Evolutionary conservation across 53 echinoderm and acorn worm species (phyloP).

Genomic region (Stichopus horrens): DNA sequence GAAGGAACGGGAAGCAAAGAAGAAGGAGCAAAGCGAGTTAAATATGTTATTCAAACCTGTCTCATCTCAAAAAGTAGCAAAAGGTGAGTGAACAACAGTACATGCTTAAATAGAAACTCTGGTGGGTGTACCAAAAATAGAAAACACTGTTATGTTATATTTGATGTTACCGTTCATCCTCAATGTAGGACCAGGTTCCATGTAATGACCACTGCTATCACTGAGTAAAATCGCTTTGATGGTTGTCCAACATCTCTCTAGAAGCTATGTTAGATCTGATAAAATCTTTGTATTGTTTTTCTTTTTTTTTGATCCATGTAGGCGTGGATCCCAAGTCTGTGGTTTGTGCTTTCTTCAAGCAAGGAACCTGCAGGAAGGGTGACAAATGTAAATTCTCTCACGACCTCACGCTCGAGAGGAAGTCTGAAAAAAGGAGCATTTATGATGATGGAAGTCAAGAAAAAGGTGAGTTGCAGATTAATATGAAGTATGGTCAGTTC

Average conservation of each 20-base stretch:
- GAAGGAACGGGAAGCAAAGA: slow-evolving; percentile 59
- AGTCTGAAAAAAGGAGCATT: slow-evolving; percentile 88
- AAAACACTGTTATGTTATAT: no score
- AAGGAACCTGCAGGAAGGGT: slow-evolving; percentile 84
- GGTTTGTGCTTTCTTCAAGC: slow-evolving; percentile 98
- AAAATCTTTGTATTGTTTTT: not conserved
- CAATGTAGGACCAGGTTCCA: no score
- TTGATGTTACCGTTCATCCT: no score
- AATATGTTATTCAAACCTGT: slow-evolving; percentile 90
- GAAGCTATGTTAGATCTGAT: no score
- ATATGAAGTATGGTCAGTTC: not conserved
- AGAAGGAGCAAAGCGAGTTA: slow-evolving; percentile 87
- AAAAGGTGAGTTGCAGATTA: not conserved
- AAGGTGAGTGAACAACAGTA: slow-evolving; percentile 60
- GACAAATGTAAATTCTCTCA: slow-evolving; percentile 98
- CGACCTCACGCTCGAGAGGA: slow-evolving; percentile 86
- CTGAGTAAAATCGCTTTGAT: no score
- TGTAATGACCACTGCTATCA: no score
- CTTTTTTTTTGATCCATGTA: slow-evolving; percentile 12
- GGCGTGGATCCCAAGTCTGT: slow-evolving; percentile 97
- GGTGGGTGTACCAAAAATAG: no score
- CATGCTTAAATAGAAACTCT: no score
- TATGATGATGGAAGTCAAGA: slow-evolving; percentile 80
- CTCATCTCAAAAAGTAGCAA: slow-evolving; percentile 77
- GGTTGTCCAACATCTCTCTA: no score